Conservation (phyloP, 1,140 invertebrate species). For the Bombus haemorrhoidalis region DNA sequence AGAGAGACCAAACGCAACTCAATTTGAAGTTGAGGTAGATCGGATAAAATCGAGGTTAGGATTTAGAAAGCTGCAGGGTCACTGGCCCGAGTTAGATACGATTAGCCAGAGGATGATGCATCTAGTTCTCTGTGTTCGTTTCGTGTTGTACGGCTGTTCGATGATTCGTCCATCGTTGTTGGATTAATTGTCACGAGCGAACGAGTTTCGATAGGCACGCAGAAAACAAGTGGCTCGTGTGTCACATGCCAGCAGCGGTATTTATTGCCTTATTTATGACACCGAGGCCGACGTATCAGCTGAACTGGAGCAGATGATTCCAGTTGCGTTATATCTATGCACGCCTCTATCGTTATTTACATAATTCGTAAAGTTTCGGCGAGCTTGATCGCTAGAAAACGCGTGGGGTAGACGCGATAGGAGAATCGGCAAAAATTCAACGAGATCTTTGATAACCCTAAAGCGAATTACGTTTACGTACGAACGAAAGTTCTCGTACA, state of each 20-base stretch:
- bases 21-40: neutral
- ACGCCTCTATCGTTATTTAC: constrained; percentile 24
- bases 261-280: constrained; percentile 34
- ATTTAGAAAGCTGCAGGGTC: neutral
- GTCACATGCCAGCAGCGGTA: constrained; percentile 22
- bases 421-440: neutral
- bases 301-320: constrained; percentile 37
- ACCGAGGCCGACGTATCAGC: constrained; percentile 26
- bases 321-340: constrained; percentile 7
- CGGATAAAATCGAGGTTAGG: neutral
- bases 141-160: neutral
- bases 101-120: neutral
- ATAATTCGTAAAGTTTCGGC: constrained; percentile 13
- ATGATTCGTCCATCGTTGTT: constrained; percentile 1
- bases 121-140: neutral
- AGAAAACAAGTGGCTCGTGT: constrained; percentile 43
- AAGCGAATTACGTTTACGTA: neutral
- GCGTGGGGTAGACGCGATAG: neutral
- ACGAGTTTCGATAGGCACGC: constrained; percentile 37
- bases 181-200: constrained; percentile 27
- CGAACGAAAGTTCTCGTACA: neutral
- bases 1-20: neutral
- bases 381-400: neutral
- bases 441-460: neutral
- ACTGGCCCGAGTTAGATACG: no score